Conservation (phyloP, 2,113 vertebrate genomes). For the Indicator indicator region DNA sequence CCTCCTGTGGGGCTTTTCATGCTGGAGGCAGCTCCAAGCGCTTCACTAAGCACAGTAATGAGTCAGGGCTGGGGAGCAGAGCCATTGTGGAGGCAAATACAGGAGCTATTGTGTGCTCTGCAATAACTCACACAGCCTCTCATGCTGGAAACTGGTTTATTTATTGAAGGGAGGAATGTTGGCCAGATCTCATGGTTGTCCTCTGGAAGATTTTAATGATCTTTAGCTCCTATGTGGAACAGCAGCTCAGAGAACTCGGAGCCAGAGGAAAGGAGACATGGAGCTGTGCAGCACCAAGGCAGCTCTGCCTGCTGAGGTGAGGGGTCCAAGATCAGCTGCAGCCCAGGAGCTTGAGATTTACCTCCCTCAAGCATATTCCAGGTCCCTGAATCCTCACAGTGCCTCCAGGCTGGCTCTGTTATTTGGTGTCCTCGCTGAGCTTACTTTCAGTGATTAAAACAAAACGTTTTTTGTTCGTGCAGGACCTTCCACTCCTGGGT, state of each 20-base stretch:
- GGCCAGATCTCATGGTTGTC: background rate
- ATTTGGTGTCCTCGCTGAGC: background rate
- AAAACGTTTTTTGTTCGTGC: background rate
- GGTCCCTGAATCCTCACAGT: background rate
- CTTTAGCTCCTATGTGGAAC: background rate
- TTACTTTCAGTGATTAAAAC: background rate
- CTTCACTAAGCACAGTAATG: constrained; percentile 19
- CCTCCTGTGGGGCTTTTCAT: constrained; percentile 3
- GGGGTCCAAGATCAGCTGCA: background rate
- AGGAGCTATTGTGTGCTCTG: background rate
- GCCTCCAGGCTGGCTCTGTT: background rate
- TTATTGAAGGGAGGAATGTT: background rate
- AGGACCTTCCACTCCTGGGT: background rate
- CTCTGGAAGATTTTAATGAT: background rate
- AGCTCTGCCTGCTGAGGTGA: rapidly evolving
- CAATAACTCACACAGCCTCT: background rate
- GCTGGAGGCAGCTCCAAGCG: background rate
- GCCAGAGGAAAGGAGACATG: rapidly evolving
- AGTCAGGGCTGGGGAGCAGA: background rate
- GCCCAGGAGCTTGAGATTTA: rapidly evolving
- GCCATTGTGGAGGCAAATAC: constrained; percentile 15
- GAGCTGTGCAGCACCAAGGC: background rate
- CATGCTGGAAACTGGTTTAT: background rate
- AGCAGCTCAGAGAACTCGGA: background rate
- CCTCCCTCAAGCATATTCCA: background rate